Base-by-base conservation (phyloP, 2,888 invertebrate species). In the Campaea margaritaria region DNA sequence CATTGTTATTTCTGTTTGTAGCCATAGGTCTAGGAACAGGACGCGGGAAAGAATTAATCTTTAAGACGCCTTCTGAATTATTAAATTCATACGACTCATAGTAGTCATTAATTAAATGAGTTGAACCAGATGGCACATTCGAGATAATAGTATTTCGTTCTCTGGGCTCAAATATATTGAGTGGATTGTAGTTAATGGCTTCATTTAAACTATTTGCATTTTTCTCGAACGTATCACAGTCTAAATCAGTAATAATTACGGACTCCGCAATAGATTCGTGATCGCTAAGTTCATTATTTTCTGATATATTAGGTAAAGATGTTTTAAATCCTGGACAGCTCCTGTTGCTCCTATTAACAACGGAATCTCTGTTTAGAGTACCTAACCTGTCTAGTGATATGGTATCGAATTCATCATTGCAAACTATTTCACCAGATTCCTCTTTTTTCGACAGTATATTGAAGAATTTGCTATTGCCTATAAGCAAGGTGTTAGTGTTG, bases 401-500 rank as follows among this genome's bases (percentile, higher is more conserved):
- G 0, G 92, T 92, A 66, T 92, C 92, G 72, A 92, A 91, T 78
- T 92, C 92, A 67, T 91, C 88, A 64, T 84, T 91, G 72, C 91
- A 91, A 52, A 83, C 77, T 43, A 91, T 82, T 78, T 91, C 91
- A 64, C 91, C 91, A 13, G 89, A 83, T 72, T 91, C 91, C 69
- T 90, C 90, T 74, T 88, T 91, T 73, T 91, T 91, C 64, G 89
- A 86, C 71, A 90, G 73, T 72, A 82, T 86, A 79, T 91, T 90
- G 61, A 91, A 91, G 75, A 92, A 91, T 76, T 87, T 91, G 74
- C 91, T 92, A 70, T 92, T 91, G n/a, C 91, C 91, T 75, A 89
- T 91, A 16, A 80, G 81, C 60, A 89, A 75, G 15, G 89, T 88
- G 61, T 85, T 89, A 57, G 84, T 78, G 70, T 72, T 84, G 66